Base-by-base conservation (phyloP, 1,140 invertebrate species). In the Drosophila kurseongensis region DNA sequence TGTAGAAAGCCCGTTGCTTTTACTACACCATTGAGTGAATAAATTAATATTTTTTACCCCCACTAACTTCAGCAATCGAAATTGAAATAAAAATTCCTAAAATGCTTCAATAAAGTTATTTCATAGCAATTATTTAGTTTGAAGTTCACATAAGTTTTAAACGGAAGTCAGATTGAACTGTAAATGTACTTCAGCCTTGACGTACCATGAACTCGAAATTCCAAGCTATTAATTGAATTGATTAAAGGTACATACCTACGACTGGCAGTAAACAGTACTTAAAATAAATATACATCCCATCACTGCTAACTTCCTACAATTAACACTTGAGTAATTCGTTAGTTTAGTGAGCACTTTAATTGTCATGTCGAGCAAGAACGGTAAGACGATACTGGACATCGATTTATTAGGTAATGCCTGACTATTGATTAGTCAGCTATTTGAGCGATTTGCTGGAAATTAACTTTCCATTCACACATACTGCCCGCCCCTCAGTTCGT, bases 281-380 rank as follows among this genome's bases (percentile, higher is more conserved):
- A 36, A 36, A 52, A 36, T 52, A 52, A 52, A 18, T 36, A 52
- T 13, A 51, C 8, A 14, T 12, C 8, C 12, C 14, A 35, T 10
- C 48, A 27, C 23, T 10, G 40, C 40, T 23, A 14, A 55, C 54
- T 71, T 48, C 18, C 65, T 71, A 40, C 42, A 71, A 42, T 71
- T 69, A 69, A 57, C 27, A 35, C 32, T n/a, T 5, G 27, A 2
- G 14, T 38, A 41, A 66, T 27, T 61, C 56, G 59, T 27, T 44
- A 8, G 56, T 4, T 62, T 35, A 42, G 13, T 18, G 23, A 5
- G 12, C 10, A 48, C 5, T 32, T 38, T 55, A 38, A 71, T 57
- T 48, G 50, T 14, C 38, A 14, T 23, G 13, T 35, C 27, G 14
- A 36, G 40, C 44, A 38, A 38, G 65, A 66, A 12, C 18, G 2